Evolutionary conservation across 2,797 vertebrate genomes (phyloP).

Genomic region (Rousettus madagascariensis): DNA sequence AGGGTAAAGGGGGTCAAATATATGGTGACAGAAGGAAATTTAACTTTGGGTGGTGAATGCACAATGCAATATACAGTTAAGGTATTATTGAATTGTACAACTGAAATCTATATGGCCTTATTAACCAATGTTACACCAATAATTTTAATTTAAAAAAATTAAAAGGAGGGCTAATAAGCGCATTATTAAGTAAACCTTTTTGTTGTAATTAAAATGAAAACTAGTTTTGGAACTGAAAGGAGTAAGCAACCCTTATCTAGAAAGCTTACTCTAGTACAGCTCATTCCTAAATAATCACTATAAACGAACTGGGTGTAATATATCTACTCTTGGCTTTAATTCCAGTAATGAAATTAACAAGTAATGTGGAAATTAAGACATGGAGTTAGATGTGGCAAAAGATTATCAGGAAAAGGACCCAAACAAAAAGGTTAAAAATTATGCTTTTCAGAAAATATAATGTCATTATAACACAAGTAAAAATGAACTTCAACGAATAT

Average conservation of each 20-base stretch:
- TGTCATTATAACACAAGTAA: slow-evolving; percentile 35
- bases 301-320: background rate
- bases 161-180: background rate
- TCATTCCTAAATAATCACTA: slow-evolving; percentile 26
- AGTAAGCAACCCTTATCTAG: background rate
- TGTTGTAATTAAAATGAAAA: slow-evolving; percentile 14
- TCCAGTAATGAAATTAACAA: slow-evolving; percentile 43
- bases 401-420: background rate
- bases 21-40: no score
- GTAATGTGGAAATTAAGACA: slow-evolving; percentile 12
- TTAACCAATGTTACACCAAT: no score
- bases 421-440: slow-evolving; percentile 17
- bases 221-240: background rate
- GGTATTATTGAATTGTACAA: no score
- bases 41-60: no score
- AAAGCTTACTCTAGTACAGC: background rate
- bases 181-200: background rate
- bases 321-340: background rate
- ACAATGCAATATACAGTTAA: no score
- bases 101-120: no score
- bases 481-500: slow-evolving; percentile 31
- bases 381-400: background rate
- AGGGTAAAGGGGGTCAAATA: no score
- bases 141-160: background rate
- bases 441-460: slow-evolving; percentile 24